A percentile compares a stretch with the other conserved stretches of the same genome.
phyloP scores from a whole-genome alignment of 2,113 vertebrate species.

The Orientallactaga bullata region DNA sequence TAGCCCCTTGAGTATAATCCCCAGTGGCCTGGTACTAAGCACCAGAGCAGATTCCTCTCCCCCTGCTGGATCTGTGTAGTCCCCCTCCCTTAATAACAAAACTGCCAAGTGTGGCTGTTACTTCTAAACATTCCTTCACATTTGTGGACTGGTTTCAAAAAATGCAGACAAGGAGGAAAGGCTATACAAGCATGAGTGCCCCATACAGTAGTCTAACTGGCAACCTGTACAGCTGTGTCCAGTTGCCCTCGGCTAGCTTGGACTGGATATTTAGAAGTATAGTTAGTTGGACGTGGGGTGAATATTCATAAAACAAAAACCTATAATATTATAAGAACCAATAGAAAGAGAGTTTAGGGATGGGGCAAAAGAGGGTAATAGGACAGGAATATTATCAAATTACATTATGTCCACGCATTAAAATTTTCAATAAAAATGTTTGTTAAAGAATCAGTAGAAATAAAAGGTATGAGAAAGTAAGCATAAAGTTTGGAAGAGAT shows the following conservation, averaged over 20 bases:
- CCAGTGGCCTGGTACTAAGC: neutral
- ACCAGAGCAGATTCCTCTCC: neutral
- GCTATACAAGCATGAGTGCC: neutral
- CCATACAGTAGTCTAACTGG: neutral
- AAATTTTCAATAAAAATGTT: too few relatives aligned
- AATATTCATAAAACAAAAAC: neutral
- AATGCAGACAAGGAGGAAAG: neutral
- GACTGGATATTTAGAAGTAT: neutral
- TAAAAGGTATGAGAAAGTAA: neutral
- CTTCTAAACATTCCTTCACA: neutral
- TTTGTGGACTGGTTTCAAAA: neutral
- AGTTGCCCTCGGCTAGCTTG: neutral
- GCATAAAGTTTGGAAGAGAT: neutral
- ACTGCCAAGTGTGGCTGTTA: neutral
- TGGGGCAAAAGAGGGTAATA: too few relatives aligned
- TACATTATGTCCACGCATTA: too few relatives aligned
- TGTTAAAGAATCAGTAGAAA: neutral
- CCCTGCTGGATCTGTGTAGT: neutral
- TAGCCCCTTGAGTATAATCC: neutral
- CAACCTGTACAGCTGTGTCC: neutral
- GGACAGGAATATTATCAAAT: too few relatives aligned
- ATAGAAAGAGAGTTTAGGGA: neutral
- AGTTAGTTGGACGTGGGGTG: neutral
- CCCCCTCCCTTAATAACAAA: neutral
- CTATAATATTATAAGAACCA: neutral